Evolutionary conservation across 2,888 invertebrate genomes (phyloP), one percentile per base, ranked within the genome.

Genomic region (Aplocera efformata): DNA sequence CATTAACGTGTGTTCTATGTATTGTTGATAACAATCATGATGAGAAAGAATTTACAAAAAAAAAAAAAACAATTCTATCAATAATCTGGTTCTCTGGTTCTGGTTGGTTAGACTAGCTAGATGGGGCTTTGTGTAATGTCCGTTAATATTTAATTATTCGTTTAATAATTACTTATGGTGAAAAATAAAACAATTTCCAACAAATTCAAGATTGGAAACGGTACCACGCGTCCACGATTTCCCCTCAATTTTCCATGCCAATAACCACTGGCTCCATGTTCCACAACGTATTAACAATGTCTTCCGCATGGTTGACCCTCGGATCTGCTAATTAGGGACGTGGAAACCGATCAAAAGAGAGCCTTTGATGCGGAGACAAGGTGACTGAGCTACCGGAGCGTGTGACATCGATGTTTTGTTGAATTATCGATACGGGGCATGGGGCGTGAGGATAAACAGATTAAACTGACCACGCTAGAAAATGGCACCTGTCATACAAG

Each of bases 261-360:
- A 56, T 76, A 67, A 45, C 64, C 60, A 63, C 62, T 65, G 67
- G 62, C 63, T 67, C 62, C 58, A 63, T 67, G 68, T 65, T 79
- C 74, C 79, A 76, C 74, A 79, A 74, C 79, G 84, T 83, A 85
- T 88, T 86, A 85, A 82, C 86, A 86, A 86, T 88, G 79, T 81
- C 78, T 88, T 86, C 83, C 85, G 68, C 69, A 48, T 62, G 79
- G 72, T 58, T 62, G 75, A 63, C 60, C 53, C 73, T 75, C 77
- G 77, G 69, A 73, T 75, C 72, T 72, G 81, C 82, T 86, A 86
- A 86, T 86, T 86, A 86, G 78, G 83, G 77, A 70, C 78, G 69
- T 70, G 76, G 73, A 72, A 74, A 72, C 69, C 74, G 79, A 78
- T 80, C 79, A 70, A 75, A 79, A 72, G 76, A 66, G 71, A 67